Percentiles rank a stretch among this genome's conserved stretches.
phyloP scores from a whole-genome alignment of 2,113 vertebrate genomes.

The Chaetura pelagica region DNA sequence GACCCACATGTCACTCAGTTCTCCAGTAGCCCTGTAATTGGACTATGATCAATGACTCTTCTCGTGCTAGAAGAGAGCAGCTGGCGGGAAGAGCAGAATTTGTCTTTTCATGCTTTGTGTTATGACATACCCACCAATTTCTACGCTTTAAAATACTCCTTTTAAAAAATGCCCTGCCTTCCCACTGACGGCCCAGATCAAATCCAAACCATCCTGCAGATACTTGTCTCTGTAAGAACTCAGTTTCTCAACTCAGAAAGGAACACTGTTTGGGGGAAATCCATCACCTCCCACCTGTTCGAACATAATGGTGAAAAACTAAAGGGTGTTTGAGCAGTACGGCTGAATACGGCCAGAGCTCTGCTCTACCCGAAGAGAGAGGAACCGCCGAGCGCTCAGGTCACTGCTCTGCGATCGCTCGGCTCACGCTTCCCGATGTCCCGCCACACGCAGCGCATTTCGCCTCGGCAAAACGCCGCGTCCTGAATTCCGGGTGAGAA shows the following conservation, averaged over 20 bases:
- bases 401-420: fast-evolving
- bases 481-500: background rate
- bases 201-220: background rate
- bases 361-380: background rate
- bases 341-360: background rate
- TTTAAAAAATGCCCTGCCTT: background rate
- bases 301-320: background rate
- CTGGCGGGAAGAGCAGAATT: background rate
- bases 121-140: background rate
- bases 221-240: background rate
- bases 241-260: background rate
- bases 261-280: background rate
- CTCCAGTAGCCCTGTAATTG: background rate
- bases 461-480: fast-evolving
- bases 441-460: background rate
- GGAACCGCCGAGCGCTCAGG: fast-evolving
- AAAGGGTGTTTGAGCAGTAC: background rate
- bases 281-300: background rate
- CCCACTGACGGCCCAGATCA: background rate
- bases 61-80: background rate
- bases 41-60: conserved; percentile 5
- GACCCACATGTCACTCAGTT: background rate
- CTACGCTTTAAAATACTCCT: background rate
- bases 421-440: fast-evolving
- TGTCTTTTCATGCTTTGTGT: background rate